A percentile compares a stretch with the other conserved stretches of the same genome.
Evolutionary conservation across 1,140 invertebrate species (phyloP).

Genomic region (Pemphigus obesinymphae): DNA sequence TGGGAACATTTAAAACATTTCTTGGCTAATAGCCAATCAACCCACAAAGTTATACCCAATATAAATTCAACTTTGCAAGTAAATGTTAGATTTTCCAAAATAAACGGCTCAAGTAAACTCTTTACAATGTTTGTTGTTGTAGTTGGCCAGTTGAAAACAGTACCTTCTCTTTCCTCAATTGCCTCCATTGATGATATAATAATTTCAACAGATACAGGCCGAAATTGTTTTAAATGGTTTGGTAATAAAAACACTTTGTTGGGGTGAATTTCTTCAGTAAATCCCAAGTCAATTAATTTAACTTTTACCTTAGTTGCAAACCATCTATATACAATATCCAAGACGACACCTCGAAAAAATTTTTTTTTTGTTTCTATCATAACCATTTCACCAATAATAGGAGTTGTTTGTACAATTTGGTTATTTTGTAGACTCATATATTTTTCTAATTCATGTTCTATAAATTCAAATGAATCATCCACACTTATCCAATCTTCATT

Average conservation of each 20-base stretch:
- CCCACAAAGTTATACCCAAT: constrained; percentile 18
- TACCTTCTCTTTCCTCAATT: not conserved
- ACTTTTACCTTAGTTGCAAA: not conserved
- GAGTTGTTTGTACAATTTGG: not conserved
- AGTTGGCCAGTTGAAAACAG: not conserved
- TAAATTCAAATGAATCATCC: not conserved
- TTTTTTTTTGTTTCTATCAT: constrained; percentile 6
- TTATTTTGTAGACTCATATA: no score
- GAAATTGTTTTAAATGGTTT: not conserved
- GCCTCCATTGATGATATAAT: constrained; percentile 14
- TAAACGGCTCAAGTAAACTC: constrained; percentile 5
- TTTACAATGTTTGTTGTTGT: not conserved
- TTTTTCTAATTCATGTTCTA: constrained; percentile 13
- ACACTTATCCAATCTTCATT: not conserved
- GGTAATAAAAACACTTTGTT: constrained; percentile 19
- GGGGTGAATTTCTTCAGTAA: not conserved
- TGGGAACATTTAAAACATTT: constrained; percentile 30
- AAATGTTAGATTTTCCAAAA: not conserved
- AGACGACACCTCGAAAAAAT: constrained; percentile 9
- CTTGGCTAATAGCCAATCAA: constrained; percentile 4
- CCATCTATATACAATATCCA: not conserved
- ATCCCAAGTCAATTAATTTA: constrained; percentile 11
- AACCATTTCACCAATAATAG: constrained; percentile 10
- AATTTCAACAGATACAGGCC: constrained; percentile 8
- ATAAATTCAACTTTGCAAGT: constrained; percentile 26